Evolutionary conservation across 2,113 vertebrate genomes (phyloP).

Genomic region (Anguilla rostrata): DNA sequence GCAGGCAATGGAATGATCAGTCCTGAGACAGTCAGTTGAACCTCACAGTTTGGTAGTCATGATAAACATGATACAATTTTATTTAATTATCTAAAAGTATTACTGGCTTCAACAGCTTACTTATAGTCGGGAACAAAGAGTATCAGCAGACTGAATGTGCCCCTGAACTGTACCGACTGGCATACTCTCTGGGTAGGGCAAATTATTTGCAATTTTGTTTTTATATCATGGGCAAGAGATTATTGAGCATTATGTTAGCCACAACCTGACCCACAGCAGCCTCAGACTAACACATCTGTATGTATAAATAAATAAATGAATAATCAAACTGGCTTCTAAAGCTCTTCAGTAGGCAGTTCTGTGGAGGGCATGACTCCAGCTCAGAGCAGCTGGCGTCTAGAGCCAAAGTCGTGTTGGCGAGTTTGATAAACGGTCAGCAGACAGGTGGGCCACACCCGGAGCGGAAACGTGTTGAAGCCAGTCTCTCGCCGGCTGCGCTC

Average conservation of each 20-base stretch:
- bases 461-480: not conserved
- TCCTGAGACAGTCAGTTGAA: too few species aligned
- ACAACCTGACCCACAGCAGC: not conserved
- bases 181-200: too few species aligned
- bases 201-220: too few species aligned
- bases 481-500: too few species aligned
- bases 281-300: too few species aligned
- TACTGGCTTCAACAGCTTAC: not conserved
- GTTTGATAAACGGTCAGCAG: not conserved
- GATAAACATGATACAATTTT: too few species aligned
- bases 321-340: not conserved
- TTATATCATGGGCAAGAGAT: too few species aligned
- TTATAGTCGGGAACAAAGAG: not conserved
- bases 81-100: not conserved
- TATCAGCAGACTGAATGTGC: not conserved
- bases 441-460: not conserved
- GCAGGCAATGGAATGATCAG: too few species aligned
- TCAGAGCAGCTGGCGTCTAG: not conserved
- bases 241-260: not conserved
- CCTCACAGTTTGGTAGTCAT: too few species aligned
- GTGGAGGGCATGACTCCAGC: not conserved
- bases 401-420: not conserved
- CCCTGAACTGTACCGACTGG: not conserved
- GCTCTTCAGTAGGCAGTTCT: not conserved
- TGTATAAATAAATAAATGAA: not conserved